Conservation (phyloP, 2,113 vertebrate species). For the Hypanus sabinus region DNA sequence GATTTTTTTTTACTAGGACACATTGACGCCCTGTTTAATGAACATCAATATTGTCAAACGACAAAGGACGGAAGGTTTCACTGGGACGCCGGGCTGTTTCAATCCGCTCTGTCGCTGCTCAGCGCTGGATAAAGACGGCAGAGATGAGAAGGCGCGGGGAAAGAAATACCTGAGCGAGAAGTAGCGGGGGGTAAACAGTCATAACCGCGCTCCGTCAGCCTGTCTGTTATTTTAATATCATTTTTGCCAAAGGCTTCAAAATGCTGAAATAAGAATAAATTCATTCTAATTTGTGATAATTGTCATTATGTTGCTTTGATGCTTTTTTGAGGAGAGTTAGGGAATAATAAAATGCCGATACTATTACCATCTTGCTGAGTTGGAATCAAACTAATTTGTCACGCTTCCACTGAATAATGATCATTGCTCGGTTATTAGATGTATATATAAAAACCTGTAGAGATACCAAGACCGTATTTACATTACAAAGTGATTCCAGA, state of each 20-base stretch:
- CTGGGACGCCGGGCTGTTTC: slow-evolving; percentile 63
- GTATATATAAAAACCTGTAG: not conserved
- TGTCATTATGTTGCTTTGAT: not conserved
- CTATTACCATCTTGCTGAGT: not conserved
- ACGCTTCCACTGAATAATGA: slow-evolving; percentile 2
- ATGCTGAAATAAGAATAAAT: not conserved
- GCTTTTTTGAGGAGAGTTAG: not conserved
- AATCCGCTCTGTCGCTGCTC: slow-evolving; percentile 39
- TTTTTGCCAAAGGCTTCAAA: not conserved
- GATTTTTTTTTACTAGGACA: slow-evolving; percentile 88
- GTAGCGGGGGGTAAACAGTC: not conserved
- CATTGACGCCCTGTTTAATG: slow-evolving; percentile 82
- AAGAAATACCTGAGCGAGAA: too few relatives aligned
- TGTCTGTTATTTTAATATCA: not conserved
- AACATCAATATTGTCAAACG: slow-evolving; percentile 89
- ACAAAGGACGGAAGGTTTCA: slow-evolving; percentile 74
- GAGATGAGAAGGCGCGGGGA: not conserved
- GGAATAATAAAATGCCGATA: slow-evolving; percentile 7
- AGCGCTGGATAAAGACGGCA: not conserved
- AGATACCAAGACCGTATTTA: not conserved
- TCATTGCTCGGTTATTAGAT: not conserved
- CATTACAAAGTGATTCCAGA: not conserved
- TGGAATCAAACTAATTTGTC: slow-evolving; percentile 19
- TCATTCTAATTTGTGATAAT: not conserved
- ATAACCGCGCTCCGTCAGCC: not conserved